Percentiles rank a stretch among this genome's conserved stretches.
These are phyloP conservation scores for Danio jaintianensis DNA, from an alignment of 2,797 vertebrate genomes.

Conservation along the genomic window DNA sequence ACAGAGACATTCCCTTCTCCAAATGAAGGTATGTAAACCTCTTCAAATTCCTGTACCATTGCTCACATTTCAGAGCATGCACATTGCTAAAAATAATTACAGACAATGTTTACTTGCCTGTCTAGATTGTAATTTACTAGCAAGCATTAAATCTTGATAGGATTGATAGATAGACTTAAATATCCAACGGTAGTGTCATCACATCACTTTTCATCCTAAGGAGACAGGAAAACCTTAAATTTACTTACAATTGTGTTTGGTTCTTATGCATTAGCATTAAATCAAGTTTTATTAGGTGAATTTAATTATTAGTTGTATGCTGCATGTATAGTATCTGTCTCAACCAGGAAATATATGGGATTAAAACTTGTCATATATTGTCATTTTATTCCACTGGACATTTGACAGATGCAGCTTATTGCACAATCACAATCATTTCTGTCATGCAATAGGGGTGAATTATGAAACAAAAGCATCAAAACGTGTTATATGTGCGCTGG, in stretches of 20 bases:
- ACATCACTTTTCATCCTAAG: slow-evolving; percentile 15
- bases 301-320: not conserved
- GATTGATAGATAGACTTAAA: slow-evolving; percentile 36
- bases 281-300: not conserved
- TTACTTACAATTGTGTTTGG: not conserved
- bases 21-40: slow-evolving; percentile 42
- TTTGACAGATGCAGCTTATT: not conserved
- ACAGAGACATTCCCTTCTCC: not conserved
- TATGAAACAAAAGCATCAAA: slow-evolving; percentile 8
- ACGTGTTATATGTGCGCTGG: slow-evolving; percentile 32
- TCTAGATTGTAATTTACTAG: slow-evolving; percentile 8
- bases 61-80: not conserved
- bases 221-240: not conserved
- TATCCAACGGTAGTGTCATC: slow-evolving; percentile 34
- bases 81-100: slow-evolving; percentile 2
- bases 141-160: slow-evolving; percentile 22
- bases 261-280: not conserved
- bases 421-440: not conserved
- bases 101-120: slow-evolving; percentile 8
- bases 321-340: not conserved
- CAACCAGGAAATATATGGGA: too few species aligned
- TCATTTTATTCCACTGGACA: not conserved
- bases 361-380: not conserved
- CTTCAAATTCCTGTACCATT: not conserved
- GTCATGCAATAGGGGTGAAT: slow-evolving; percentile 4